Evolutionary conservation across 2,888 invertebrate species (phyloP).

Genomic region (Nomada goodeniana): DNA sequence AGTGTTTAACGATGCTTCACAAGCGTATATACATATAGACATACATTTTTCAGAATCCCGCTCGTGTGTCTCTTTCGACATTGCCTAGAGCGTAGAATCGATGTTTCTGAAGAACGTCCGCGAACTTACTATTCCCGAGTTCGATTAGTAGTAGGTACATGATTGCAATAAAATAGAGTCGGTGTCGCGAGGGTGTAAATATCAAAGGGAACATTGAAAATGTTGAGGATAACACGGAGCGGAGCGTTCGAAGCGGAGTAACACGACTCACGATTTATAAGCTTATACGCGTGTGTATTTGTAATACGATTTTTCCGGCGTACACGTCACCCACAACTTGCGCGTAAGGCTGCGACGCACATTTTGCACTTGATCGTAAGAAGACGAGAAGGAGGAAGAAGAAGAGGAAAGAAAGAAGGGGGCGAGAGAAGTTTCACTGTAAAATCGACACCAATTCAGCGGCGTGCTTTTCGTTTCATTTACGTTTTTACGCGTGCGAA

Average conservation of each 20-base stretch:
- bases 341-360: constrained; percentile 13
- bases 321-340: constrained; percentile 18
- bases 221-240: background rate
- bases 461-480: constrained; percentile 10
- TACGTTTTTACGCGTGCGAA: background rate
- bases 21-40: background rate
- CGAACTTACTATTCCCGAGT: background rate
- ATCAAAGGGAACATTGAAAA: background rate
- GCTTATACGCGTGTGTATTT: background rate
- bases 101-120: background rate
- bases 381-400: background rate
- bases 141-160: constrained; percentile 24
- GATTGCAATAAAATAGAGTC: constrained; percentile 31
- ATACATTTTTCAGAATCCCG: background rate
- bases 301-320: constrained; percentile 14
- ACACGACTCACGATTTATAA: background rate
- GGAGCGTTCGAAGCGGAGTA: background rate
- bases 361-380: background rate
- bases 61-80: background rate
- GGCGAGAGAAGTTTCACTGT: constrained; percentile 9
- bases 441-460: constrained; percentile 36
- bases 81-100: background rate
- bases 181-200: background rate
- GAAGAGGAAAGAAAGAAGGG: background rate
- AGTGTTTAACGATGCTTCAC: constrained; percentile 19